Base-by-base conservation (phyloP, 1,140 invertebrate genomes). In the Lepidurus arcticus region DNA sequence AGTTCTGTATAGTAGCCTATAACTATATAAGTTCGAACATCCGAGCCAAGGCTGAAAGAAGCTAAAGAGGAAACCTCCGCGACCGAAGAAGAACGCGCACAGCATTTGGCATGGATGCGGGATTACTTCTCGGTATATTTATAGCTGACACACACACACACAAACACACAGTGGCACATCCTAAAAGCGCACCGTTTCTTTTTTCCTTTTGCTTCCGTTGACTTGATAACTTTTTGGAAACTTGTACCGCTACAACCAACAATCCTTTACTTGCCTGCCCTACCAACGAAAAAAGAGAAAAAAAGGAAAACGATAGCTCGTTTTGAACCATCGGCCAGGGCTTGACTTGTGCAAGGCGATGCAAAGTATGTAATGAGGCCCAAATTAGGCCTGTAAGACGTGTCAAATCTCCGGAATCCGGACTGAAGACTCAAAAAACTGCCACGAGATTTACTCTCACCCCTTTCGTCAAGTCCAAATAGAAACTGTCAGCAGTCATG, bases 61-160 rank as follows among this genome's bases (percentile, higher is more conserved):
- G 9, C 53, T 21, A 65, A 65, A 65, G 21, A 65, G 21, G 16
- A 34, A 34, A 34, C 34, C 34, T 34, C 34, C 34, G 34, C 34
- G 34, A 65, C 8, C 21, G 9, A 65, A 65, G 13, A 65, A 65
- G 53, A 65, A 65, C 53, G 53, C 53, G 53, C 53, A 9, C 53
- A 65, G 21, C 53, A 65, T n/a, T 65, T 65, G 53, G 53, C 53
- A 65, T 65, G 53, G 53, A 65, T 11, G 53, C 21, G 53, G 53
- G 53, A 65, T 65, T 65, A 21, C 53, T 65, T 65, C 53, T 16
- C n/a, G 53, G 53, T 65, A 65, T 65, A 65, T 65, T 65, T 65
- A 65, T 65, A 65, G 53, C 53, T 65, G 53, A 65, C 53, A 65
- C n/a, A 65, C 45, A 47, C 47, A 65, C 47, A 65, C 0, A 26